Evolutionary conservation across 2,888 invertebrate species (phyloP).

Genomic region (Acanthopleura granulata): DNA sequence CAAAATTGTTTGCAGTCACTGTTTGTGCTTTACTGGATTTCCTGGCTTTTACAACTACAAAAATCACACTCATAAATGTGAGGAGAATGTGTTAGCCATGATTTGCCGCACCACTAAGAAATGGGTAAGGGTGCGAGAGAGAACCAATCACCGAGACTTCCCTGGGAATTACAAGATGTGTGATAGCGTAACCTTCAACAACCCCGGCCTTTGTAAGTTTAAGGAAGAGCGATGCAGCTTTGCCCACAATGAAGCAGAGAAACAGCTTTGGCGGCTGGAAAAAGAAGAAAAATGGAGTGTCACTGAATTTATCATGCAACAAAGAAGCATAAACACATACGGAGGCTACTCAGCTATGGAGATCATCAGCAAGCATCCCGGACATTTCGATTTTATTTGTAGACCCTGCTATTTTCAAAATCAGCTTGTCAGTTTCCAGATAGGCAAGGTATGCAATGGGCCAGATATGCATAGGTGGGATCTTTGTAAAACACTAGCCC

Average conservation of each 20-base stretch:
- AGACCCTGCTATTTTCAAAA: constrained; percentile 50
- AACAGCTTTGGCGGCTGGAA: constrained; percentile 58
- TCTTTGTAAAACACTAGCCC: constrained; percentile 50
- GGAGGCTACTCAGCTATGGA: constrained; percentile 45
- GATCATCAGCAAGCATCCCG: constrained; percentile 50
- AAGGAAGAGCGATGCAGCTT: constrained; percentile 54
- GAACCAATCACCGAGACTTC: constrained; percentile 56
- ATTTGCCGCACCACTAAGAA: constrained; percentile 22
- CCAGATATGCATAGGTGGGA: constrained; percentile 48
- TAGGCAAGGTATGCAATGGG: constrained; percentile 35
- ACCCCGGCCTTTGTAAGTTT: constrained; percentile 43
- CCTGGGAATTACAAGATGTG: constrained; percentile 56
- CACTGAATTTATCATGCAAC: constrained; percentile 58
- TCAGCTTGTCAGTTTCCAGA: constrained; percentile 36
- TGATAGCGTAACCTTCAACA: constrained; percentile 40
- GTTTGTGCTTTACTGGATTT: constrained; percentile 34
- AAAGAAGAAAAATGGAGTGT: constrained; percentile 58
- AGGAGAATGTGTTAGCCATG: constrained; percentile 51
- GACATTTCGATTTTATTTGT: constrained; percentile 59
- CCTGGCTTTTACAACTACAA: constrained; percentile 37
- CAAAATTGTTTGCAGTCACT: constrained; percentile 46
- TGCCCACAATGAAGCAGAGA: constrained; percentile 59
- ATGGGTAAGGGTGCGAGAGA: constrained; percentile 55
- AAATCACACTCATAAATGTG: constrained; percentile 46
- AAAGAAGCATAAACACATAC: constrained; percentile 32